Conservation (phyloP, 2,797 vertebrate genomes). For the Darevskia nairensis region DNA sequence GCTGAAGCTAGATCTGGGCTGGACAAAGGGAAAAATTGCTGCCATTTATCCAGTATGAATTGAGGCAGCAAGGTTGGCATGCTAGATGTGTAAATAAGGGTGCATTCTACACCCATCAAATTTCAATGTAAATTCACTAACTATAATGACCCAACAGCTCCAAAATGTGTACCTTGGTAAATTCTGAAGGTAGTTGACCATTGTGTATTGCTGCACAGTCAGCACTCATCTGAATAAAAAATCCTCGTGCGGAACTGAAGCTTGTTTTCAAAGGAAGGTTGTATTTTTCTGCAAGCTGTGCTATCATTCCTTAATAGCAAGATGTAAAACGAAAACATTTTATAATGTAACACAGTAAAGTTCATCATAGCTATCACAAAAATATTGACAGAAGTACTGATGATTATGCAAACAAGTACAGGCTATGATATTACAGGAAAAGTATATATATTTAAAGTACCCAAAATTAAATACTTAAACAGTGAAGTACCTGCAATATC, state of each 20-base stretch:
- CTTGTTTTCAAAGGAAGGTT: slow-evolving; percentile 90
- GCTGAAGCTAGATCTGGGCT: no score
- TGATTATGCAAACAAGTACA: not conserved
- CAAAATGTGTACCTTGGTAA: slow-evolving; percentile 88
- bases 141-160: slow-evolving; percentile 10
- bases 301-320: slow-evolving; percentile 86
- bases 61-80: no score
- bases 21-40: no score
- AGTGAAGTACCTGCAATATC: slow-evolving; percentile 90
- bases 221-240: slow-evolving; percentile 93
- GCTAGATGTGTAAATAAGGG: no score
- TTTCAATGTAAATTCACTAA: slow-evolving; percentile 1
- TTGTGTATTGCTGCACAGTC: slow-evolving; percentile 82
- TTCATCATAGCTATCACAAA: not conserved
- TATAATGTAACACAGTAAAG: not conserved
- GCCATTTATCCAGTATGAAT: no score
- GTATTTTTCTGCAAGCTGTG: slow-evolving; percentile 89
- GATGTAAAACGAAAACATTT: slow-evolving; percentile 5
- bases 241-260: slow-evolving; percentile 92
- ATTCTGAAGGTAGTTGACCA: slow-evolving; percentile 90
- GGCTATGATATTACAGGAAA: not conserved
- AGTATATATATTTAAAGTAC: not conserved
- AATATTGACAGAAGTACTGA: not conserved
- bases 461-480: slow-evolving; percentile 20
- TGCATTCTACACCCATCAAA: not conserved